These are phyloP conservation scores for Eulithis testata DNA, from an alignment of 2,888 invertebrate species.

Conservation along the genomic window DNA sequence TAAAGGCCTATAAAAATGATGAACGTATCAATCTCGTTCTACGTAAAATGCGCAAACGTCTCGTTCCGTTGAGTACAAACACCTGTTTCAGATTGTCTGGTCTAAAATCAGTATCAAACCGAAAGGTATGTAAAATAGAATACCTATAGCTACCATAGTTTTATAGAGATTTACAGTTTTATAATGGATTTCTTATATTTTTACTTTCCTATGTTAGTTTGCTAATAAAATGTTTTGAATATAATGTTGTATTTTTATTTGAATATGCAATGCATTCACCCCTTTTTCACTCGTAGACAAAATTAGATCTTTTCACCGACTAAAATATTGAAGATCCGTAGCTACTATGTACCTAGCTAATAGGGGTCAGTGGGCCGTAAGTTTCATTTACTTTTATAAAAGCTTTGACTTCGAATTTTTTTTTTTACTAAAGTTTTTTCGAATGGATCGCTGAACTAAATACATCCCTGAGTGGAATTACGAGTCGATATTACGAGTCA, in stretches of 20 bases:
- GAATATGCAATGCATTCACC: not conserved
- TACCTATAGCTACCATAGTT: slow-evolving; percentile 71
- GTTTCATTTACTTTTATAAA: no score
- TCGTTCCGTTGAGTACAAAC: slow-evolving; percentile 19
- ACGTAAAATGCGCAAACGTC: slow-evolving; percentile 13
- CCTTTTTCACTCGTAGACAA: not conserved
- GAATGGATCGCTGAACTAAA: no score
- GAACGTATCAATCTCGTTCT: no score
- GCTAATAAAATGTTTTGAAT: slow-evolving; percentile 84
- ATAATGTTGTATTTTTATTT: slow-evolving; percentile 46
- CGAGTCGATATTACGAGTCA: no score
- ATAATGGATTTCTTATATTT: slow-evolving; percentile 82
- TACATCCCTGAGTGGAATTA: no score
- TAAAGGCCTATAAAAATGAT: no score
- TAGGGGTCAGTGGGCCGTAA: no score
- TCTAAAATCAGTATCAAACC: slow-evolving; percentile 60
- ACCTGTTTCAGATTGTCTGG: slow-evolving; percentile 56
- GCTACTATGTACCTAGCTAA: no score
- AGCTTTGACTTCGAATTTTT: no score
- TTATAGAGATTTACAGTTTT: slow-evolving; percentile 80
- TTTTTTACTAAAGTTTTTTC: no score
- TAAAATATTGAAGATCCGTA: no score
- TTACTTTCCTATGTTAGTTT: slow-evolving; percentile 84
- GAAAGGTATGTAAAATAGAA: slow-evolving; percentile 60
- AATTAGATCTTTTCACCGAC: no score